Evolutionary conservation across 2,113 vertebrate genomes (phyloP).

Genomic region (Cyprinodon brontotheroides): DNA sequence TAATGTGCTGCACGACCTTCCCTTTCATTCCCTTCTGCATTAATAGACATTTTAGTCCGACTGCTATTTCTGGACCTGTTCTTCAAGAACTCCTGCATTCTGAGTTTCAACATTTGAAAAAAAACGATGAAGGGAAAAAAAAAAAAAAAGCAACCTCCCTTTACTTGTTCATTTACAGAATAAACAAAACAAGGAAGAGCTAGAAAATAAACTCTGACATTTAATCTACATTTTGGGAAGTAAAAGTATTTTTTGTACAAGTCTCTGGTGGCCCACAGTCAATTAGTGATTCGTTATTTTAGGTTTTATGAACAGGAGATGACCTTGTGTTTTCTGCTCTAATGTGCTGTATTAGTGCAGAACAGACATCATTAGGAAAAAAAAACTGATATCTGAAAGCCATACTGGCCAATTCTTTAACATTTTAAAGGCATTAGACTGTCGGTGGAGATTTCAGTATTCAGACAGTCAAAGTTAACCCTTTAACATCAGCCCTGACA

Average conservation of each 20-base stretch:
- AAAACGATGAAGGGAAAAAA: constrained; percentile 13
- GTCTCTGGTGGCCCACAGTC: constrained; percentile 36
- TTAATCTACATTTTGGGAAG: constrained; percentile 45
- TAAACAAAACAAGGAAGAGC: constrained; percentile 48
- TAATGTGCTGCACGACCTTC: constrained; percentile 62
- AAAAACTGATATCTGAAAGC: constrained; percentile 39
- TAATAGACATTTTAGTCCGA: constrained; percentile 54
- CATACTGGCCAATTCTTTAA: constrained; percentile 62
- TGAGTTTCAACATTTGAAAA: constrained; percentile 40
- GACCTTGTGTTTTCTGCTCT: constrained; percentile 39
- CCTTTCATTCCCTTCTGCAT: constrained; percentile 61
- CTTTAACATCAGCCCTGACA: constrained; percentile 47
- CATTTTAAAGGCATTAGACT: constrained; percentile 55
- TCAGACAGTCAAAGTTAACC: constrained; percentile 58
- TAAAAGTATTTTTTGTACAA: constrained; percentile 50
- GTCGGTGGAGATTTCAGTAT: constrained; percentile 52
- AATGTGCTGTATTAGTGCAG: constrained; percentile 41
- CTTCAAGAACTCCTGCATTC: constrained; percentile 4
- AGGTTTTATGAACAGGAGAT: constrained; percentile 29
- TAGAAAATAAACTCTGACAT: constrained; percentile 69
- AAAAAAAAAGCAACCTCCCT: constrained; percentile 46
- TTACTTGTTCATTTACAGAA: constrained; percentile 55
- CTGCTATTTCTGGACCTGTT: constrained; percentile 33
- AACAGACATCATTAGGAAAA: constrained; percentile 29
- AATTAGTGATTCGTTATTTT: constrained; percentile 28